Percentiles rank a stretch among this genome's conserved stretches.
Evolutionary conservation across 2,113 vertebrate species (phyloP).

Genomic region (Helogale parvula): DNA sequence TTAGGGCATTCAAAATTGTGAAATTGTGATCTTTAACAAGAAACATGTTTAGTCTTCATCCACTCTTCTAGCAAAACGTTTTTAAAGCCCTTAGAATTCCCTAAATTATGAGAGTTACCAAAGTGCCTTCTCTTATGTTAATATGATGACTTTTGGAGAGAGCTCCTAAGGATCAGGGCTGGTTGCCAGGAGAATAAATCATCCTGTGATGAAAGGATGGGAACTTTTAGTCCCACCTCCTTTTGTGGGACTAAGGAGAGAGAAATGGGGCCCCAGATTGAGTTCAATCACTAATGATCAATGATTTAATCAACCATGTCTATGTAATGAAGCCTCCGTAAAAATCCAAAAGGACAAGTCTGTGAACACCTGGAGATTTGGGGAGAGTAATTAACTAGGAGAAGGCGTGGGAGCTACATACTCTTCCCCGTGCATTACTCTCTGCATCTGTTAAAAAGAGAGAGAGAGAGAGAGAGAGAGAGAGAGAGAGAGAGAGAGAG

Average conservation of each 20-base stretch:
- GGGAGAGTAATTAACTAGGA: neutral
- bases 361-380: neutral
- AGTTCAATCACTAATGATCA: neutral
- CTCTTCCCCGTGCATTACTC: neutral
- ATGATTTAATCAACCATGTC: neutral
- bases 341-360: neutral
- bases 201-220: neutral
- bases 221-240: neutral
- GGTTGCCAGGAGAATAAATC: neutral
- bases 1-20: neutral
- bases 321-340: neutral
- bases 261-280: neutral
- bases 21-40: neutral
- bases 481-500: neutral
- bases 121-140: neutral
- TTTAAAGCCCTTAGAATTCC: neutral
- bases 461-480: neutral
- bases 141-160: neutral
- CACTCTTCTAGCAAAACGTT: neutral
- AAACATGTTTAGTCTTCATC: neutral
- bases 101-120: neutral
- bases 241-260: too few relatives aligned
- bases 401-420: neutral
- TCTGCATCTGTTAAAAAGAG: neutral
- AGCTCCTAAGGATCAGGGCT: neutral